A percentile compares a stretch with the other conserved stretches of the same genome.
Conservation (phyloP, 2,888 invertebrate species). For the Abrostola triplasia region DNA sequence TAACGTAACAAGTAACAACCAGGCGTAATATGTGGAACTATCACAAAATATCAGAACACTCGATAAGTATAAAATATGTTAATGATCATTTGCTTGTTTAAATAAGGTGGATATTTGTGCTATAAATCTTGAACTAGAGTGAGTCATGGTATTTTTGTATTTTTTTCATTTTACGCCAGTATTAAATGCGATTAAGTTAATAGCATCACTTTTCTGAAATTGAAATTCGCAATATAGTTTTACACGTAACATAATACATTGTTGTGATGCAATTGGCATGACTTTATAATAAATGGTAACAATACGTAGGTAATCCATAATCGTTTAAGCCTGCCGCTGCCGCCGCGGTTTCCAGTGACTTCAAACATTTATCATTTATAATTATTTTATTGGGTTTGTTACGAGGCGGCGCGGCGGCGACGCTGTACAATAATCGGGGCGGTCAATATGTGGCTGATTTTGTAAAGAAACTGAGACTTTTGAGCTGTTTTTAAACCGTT, state of each 20-base stretch:
- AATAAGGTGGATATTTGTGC: too few relatives aligned
- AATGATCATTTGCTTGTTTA: neutral
- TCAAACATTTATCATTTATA: neutral
- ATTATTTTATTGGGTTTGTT: too few relatives aligned
- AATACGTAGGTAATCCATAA: slow-evolving; percentile 8
- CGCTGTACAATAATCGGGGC: neutral
- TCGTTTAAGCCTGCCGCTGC: neutral
- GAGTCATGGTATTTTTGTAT: neutral
- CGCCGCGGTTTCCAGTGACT: neutral
- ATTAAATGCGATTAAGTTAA: neutral
- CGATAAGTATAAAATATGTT: neutral
- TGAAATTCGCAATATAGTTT: neutral
- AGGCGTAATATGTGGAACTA: neutral
- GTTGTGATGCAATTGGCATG: slow-evolving; percentile 26
- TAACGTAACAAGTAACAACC: slow-evolving; percentile 6
- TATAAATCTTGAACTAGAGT: neutral
- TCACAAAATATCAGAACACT: neutral
- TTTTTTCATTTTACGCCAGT: slow-evolving; percentile 3
- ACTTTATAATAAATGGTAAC: slow-evolving; percentile 14
- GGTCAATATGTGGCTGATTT: too few relatives aligned
- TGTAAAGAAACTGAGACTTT: too few relatives aligned
- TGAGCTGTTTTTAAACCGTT: too few relatives aligned
- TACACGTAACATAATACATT: slow-evolving; percentile 20
- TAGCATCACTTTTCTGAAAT: slow-evolving; percentile 10
- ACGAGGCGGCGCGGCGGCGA: too few relatives aligned